Evolutionary conservation across 2,797 vertebrate genomes (phyloP), one percentile per base, ranked within the genome.

Genomic region (Leptoclinus maculatus): DNA sequence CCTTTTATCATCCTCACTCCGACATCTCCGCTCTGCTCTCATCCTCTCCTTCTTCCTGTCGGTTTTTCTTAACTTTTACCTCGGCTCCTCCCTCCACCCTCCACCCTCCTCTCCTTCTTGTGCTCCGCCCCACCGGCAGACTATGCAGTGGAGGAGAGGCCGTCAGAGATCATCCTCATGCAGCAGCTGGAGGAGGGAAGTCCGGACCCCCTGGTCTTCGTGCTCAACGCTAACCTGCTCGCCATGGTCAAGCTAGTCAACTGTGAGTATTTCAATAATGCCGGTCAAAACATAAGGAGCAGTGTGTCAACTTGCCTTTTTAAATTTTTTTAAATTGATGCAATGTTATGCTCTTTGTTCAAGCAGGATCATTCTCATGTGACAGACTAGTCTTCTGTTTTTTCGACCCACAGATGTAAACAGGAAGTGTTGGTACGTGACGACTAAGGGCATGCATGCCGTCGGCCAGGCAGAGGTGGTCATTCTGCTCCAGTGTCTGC

Each of bases 171-270:
- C 75, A 94, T 97, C 83, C 95, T 99, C 75, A 98, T 99, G 97
- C 97, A 98, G 93, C 98, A 99, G 89, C 80, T 99, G 91, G 98
- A 99, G 84, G 98, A 99, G 80, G 97, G 96, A 27, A 96, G 97
- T 38, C 97, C 96, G 2, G 97, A 98, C 87, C 98, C 98, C 14
- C 94, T 99, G 90, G 98, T 99, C n/a, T 99, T 99, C 65, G 97
- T 99, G 89, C 96, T 99, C 87, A 99, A 99, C 66, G 98, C 98
- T 63, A 99, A 99, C 94, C 95, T 99, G 84, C 95, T 99, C 80
- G 97, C 97, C 79, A 98, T 99, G 97, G 97, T 99, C 92, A 99
- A 99, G 94, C 97, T 99, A 57, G 98, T 99, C 80, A 99, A 99
- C 93, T 99, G 98, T 99, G 96, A 98, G 98, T 93, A 54, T 54